Evolutionary conservation across 2,888 invertebrate genomes (phyloP).

Genomic region (Andrena camellia): DNA sequence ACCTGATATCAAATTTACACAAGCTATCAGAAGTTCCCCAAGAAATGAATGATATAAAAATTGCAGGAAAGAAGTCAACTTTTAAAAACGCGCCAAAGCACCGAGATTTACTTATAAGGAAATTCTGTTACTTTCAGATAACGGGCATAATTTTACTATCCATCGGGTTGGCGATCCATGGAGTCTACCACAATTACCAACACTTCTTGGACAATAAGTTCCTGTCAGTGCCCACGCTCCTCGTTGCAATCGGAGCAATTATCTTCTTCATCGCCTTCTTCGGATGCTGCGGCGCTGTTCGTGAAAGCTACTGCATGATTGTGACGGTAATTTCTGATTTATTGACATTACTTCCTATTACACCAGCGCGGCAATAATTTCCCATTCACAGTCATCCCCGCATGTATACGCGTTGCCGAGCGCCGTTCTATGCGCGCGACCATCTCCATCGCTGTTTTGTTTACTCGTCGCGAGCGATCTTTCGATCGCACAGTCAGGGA

Average conservation of each 20-base stretch:
- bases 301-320: conserved; percentile 93
- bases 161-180: conserved; percentile 90
- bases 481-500: too few relatives aligned
- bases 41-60: background rate
- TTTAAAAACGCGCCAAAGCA: background rate
- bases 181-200: conserved; percentile 89
- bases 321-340: conserved; percentile 88
- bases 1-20: too few relatives aligned
- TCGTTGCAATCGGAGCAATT: conserved; percentile 88
- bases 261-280: conserved; percentile 93
- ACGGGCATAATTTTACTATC: conserved; percentile 92
- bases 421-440: too few relatives aligned
- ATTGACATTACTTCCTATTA: background rate
- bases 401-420: background rate
- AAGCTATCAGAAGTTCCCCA: too few relatives aligned
- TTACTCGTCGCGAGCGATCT: too few relatives aligned
- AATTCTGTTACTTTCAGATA: conserved; percentile 86
- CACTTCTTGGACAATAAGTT: conserved; percentile 89
- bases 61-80: background rate
- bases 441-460: too few relatives aligned
- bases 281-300: conserved; percentile 95
- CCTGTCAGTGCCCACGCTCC: conserved; percentile 90
- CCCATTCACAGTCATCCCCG: background rate
- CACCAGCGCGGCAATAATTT: background rate
- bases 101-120: too few relatives aligned